Conservation (phyloP, 2,888 invertebrate genomes). For the Pemphredon lugubris region DNA sequence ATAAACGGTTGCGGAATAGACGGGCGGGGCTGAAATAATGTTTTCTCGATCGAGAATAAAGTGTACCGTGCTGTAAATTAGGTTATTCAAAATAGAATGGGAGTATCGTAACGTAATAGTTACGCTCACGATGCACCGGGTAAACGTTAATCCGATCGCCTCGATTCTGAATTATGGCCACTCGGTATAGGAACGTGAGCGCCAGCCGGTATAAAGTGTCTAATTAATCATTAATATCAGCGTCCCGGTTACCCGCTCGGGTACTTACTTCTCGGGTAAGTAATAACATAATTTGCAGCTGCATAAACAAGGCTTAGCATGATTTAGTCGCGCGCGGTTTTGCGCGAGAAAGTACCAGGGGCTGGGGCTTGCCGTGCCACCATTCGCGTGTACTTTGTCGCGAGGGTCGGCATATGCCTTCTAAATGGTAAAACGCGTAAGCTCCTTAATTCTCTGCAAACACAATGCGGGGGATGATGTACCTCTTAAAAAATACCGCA, state of each 20-base stretch:
- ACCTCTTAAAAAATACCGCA: not conserved
- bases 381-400: slow-evolving; percentile 10
- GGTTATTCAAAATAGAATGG: no score
- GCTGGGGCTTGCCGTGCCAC: no score
- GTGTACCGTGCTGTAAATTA: no score
- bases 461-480: slow-evolving; percentile 13
- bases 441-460: slow-evolving; percentile 40
- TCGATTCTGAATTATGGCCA: slow-evolving; percentile 20
- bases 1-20: no score
- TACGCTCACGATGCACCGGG: no score
- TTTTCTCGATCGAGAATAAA: no score
- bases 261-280: slow-evolving; percentile 53
- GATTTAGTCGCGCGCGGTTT: slow-evolving; percentile 72
- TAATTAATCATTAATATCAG: slow-evolving; percentile 60
- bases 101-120: no score
- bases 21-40: no score
- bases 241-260: slow-evolving; percentile 1
- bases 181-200: not conserved
- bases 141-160: slow-evolving; percentile 38
- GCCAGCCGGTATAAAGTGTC: slow-evolving; percentile 16
- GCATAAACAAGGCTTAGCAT: slow-evolving; percentile 76
- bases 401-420: slow-evolving; percentile 2
- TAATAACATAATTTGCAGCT: slow-evolving; percentile 76
- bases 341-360: slow-evolving; percentile 23
- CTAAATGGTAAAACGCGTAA: slow-evolving; percentile 34